Base-by-base conservation (phyloP, 2,113 vertebrate genomes). In the Dryoscopus gambensis region DNA sequence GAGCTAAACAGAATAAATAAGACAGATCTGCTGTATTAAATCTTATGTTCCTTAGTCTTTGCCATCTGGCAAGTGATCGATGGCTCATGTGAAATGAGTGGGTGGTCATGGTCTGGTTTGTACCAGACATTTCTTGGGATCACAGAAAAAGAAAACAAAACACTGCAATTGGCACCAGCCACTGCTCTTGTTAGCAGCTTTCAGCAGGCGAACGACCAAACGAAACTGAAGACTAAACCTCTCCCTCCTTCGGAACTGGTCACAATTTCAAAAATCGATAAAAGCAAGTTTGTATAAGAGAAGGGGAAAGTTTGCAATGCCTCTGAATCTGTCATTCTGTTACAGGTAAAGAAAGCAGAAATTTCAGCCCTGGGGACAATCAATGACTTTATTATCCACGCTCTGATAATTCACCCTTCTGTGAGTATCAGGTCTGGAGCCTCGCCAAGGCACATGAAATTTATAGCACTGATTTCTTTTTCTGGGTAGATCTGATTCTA, bases 51-150 rank as follows among this genome's bases (percentile, higher is more conserved):
- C 92, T 75, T 53, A 90, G 59, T 35, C 44, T 70, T 84, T 93
- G 92, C 96, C 93, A 96, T 94, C 88, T 96, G 96, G 93, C 95
- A 96, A 92, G 85, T 71, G 83, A 90, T 78, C 52, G 12, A 0
- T 24, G 56, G 85, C 90, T 95, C 92, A 93, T 96, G 95, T 96
- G 96, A 97, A 97, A 97, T 4, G 90, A 97, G 96, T 96, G 96
- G 95, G 93, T 92, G 96, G 96, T 92, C 93, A 94, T 15, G 65
- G 95, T 94, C 92, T 76, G 4, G 85, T 93, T 93, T 96, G 76
- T 84, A 78, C 77, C 30, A 96, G 93, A 89, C 80, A 75, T 93
- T 95, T 95, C 89, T 97, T 2, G 31, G 89, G 94, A 93, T 92
- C 90, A 91, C 6, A 9, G 76, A 42, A 91, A 95, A 95, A 60